Percentiles rank a stretch among this genome's conserved stretches.
Evolutionary conservation across 37 sponge, comb jelly and placozoan species (phyloP).

Genomic region (Ephydatia muelleri): DNA sequence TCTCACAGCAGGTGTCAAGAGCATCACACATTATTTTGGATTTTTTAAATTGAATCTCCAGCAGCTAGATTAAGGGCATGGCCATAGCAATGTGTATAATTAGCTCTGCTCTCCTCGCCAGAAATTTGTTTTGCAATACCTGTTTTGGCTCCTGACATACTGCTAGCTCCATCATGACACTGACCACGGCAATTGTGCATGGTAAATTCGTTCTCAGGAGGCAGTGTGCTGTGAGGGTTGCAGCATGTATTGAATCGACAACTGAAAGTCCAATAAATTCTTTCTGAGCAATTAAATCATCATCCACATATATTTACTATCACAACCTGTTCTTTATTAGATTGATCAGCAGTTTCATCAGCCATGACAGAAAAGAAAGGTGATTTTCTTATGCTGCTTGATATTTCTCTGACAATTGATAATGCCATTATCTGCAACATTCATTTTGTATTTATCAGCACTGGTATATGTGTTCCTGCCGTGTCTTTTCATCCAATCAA

Average conservation of each 20-base stretch:
- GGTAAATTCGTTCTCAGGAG: constrained; percentile 50
- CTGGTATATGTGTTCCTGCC: constrained; percentile 53
- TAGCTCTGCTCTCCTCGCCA: constrained; percentile 39
- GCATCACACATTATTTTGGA: constrained; percentile 51
- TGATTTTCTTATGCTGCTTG: constrained; percentile 3
- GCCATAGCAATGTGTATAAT: constrained; percentile 30
- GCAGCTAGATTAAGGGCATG: constrained; percentile 43
- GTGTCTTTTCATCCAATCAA: constrained; percentile 59
- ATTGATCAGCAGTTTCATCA: constrained; percentile 44
- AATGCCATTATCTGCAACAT: constrained; percentile 47
- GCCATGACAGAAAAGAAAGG: constrained; percentile 36
- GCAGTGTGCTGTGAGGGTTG: constrained; percentile 34
- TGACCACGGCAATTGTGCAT: constrained; percentile 51
- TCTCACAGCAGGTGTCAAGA: constrained; percentile 28
- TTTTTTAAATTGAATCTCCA: constrained; percentile 31
- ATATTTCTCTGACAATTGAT: constrained; percentile 13
- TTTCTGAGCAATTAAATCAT: constrained; percentile 26
- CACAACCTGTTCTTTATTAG: constrained; percentile 47
- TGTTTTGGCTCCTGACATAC: constrained; percentile 39
- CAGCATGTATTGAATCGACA: constrained; percentile 14
- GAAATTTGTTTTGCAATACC: constrained; percentile 51
- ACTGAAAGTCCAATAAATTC: constrained; percentile 48
- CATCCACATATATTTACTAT: constrained; percentile 41
- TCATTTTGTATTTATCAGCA: constrained; percentile 55
- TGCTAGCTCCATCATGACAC: constrained; percentile 58